Evolutionary conservation across 2,888 invertebrate species (phyloP).

Genomic region (Chloroclystis v-ata): DNA sequence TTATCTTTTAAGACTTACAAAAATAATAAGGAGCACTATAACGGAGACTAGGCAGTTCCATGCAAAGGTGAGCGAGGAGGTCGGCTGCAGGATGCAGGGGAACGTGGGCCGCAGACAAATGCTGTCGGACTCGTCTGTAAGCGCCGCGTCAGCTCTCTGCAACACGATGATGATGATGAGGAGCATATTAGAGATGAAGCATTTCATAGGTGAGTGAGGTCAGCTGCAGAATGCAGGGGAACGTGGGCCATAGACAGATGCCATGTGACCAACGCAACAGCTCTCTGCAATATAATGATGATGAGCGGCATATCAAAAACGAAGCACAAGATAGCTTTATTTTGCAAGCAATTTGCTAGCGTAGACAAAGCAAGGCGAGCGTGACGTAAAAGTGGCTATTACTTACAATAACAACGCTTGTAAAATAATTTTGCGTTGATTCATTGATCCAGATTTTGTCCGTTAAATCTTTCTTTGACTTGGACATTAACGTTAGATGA

Average conservation of each 20-base stretch:
- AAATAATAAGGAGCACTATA: conserved; percentile 45
- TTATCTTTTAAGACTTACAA: conserved; percentile 40
- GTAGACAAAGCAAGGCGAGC: no score
- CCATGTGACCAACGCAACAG: conserved; percentile 47
- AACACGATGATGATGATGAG: no score
- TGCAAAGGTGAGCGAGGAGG: conserved; percentile 49
- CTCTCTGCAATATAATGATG: conserved; percentile 41
- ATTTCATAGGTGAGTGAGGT: conserved; percentile 50
- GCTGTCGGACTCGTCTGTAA: conserved; percentile 56
- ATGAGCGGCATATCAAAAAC: no score
- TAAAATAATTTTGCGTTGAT: no score
- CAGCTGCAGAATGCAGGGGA: conserved; percentile 65
- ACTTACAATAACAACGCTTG: no score
- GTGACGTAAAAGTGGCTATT: no score
- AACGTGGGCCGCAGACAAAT: conserved; percentile 62
- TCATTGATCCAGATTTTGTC: no score
- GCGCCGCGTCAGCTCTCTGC: conserved; percentile 49
- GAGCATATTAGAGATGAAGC: no score
- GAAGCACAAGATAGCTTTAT: no score
- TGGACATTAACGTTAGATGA: no score
- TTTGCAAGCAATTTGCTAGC: no score
- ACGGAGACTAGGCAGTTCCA: conserved; percentile 51
- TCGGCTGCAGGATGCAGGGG: conserved; percentile 63
- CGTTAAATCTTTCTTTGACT: no score
- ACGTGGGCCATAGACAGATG: conserved; percentile 59